Conservation (phyloP, 2,888 invertebrate species). For the Anoplius nigerrimus region DNA sequence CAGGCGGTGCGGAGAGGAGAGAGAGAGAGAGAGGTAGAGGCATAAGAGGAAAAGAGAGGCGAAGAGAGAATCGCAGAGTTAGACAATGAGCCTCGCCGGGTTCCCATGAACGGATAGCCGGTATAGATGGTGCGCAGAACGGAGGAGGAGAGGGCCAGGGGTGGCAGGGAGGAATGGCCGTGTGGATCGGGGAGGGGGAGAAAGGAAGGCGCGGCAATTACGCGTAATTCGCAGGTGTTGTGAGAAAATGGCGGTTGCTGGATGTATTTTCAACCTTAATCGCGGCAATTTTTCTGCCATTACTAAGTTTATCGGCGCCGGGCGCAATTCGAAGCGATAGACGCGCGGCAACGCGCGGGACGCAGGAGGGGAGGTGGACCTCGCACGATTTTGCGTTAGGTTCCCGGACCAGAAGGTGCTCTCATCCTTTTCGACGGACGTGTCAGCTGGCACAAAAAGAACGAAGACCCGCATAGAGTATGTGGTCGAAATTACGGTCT, state of each 20-base stretch:
- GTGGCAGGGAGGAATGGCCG: slow-evolving; percentile 20
- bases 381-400: slow-evolving; percentile 15
- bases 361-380: slow-evolving; percentile 23
- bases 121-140: slow-evolving; percentile 39
- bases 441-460: no score
- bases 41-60: no score
- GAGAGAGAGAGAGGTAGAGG: no score
- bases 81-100: slow-evolving; percentile 69
- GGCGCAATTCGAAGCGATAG: slow-evolving; percentile 43
- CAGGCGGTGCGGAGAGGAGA: slow-evolving; percentile 33
- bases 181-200: not conserved
- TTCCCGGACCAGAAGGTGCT: slow-evolving; percentile 26
- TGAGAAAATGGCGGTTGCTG: slow-evolving; percentile 71
- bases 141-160: slow-evolving; percentile 19
- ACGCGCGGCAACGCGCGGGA: slow-evolving; percentile 35
- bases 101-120: slow-evolving; percentile 70
- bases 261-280: slow-evolving; percentile 72
- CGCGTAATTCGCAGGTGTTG: slow-evolving; percentile 74
- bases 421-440: slow-evolving; percentile 1
- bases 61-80: slow-evolving; percentile 46
- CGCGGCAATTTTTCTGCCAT: slow-evolving; percentile 72
- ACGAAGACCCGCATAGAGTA: no score
- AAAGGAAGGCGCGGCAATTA: slow-evolving; percentile 68
- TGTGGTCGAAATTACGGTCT: no score
- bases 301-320: slow-evolving; percentile 63